Base-by-base conservation (phyloP, 2,888 invertebrate genomes). In the Eurois occulta region DNA sequence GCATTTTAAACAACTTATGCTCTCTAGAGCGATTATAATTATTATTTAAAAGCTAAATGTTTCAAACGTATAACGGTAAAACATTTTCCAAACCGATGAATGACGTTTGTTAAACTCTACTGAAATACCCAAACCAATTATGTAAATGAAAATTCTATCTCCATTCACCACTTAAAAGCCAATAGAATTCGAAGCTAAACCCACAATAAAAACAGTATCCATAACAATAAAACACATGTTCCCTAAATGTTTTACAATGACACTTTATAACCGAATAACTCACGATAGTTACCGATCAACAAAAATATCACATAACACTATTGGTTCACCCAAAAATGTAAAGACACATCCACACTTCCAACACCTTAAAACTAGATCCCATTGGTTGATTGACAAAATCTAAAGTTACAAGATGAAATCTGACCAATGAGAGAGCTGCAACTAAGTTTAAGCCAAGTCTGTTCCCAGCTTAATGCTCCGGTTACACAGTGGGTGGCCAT, bases 401-500 rank as follows among this genome's bases (percentile, higher is more conserved):
- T 18, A 58, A 32, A 55, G 58, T 68, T 13, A 68, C 41, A 13
- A 10, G 3, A 35, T 35, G 41, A n/a, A 77, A 43, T 35, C 24
- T 32, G 55, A 73, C 70, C 70, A 81, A 67, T 73, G 65, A 52
- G 21, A 0, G 24, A 11, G 16, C 16, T 43, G 18, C 32, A 18
- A 55, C 32, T 3, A 5, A 67, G n/a, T 66, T 48, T 3, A 28
- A 28, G 28, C 16, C 41, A 48, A 69, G 65, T 84, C 55, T 78
- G 69, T 52, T 41, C 21, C 16, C 13, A 52, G 24, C 60, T 76
- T 62, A 24, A 60, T 43, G 74, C 72, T 88, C 72, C 64, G 41
- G 78, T 81, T 79, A 77, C 89, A 70, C 88, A 48, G 85, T 92
- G 93, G 93, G 91, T 91, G 91, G 90, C 81, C 90, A 78, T 72